phyloP scores from a whole-genome alignment of 2,888 invertebrate species.

The Pyrrhia umbra region DNA sequence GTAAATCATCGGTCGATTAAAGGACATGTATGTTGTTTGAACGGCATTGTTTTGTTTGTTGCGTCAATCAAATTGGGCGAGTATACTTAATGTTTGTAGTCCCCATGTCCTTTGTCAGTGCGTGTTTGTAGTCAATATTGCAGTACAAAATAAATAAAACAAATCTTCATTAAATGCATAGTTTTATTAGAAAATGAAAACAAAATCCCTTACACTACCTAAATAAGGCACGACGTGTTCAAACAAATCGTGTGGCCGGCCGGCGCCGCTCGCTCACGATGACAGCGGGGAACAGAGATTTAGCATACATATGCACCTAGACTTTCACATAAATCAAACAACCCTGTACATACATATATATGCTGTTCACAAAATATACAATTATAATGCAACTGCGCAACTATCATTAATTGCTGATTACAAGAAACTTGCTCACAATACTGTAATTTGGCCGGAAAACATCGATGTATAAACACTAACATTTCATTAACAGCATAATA shows the following conservation, averaged over 20 bases:
- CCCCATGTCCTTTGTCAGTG: too few species aligned
- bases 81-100: too few species aligned
- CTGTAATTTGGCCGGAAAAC: conserved; percentile 72
- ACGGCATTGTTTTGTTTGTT: too few species aligned
- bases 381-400: conserved; percentile 59
- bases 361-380: conserved; percentile 75
- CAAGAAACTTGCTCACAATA: conserved; percentile 57
- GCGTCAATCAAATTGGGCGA: too few species aligned
- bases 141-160: conserved; percentile 61
- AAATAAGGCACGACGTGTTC: conserved; percentile 89
- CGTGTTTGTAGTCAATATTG: background rate
- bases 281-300: conserved; percentile 54
- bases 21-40: too few species aligned
- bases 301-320: conserved; percentile 64
- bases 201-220: conserved; percentile 88
- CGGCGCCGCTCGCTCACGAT: conserved; percentile 38
- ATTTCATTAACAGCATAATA: conserved; percentile 41
- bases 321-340: conserved; percentile 62
- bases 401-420: conserved; percentile 46
- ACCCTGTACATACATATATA: conserved; percentile 74
- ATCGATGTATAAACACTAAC: conserved; percentile 63
- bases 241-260: conserved; percentile 66
- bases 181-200: conserved; percentile 89
- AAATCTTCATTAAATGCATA: conserved; percentile 78
- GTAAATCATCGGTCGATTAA: too few species aligned